Evolutionary conservation across 2,113 vertebrate species (phyloP), one percentile per base, ranked within the genome.

Genomic region (Falcunculus frontatus): DNA sequence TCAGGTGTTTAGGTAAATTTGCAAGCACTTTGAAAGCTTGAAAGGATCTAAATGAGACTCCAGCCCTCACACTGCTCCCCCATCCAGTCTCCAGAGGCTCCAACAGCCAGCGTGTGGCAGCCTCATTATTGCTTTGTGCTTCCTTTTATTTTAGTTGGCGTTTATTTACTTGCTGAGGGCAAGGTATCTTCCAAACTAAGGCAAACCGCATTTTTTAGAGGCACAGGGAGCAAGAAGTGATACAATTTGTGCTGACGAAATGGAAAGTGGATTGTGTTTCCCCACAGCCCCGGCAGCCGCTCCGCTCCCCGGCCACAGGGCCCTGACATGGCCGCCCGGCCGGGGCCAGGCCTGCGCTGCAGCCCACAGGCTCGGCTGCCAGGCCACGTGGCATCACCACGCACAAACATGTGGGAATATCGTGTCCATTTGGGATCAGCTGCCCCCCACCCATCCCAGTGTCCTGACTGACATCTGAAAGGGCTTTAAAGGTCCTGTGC

Each of bases 91-190:
- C 70, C 2, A 29, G 65, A 68, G 75, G 53, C 84, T 90, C 69
- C 41, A 2, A 39, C 50, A 72, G 78, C 78, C n/a, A 2, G 62
- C 11, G 0, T 19, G 29, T 44, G 90, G 78, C 92, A 87, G 57
- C 70, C 75, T 91, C 95, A 27, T 82, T 53, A 91, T 76, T 96
- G 90, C 80, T 94, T 57, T 85, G 75, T 69, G 74, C 90, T 91
- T 83, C 82, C 65, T 87, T 82, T 89, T 96, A 87, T 96, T 97
- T 97, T 89, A 42, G 44, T 94, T 96, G 96, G 96, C 92, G 3
- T 94, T 97, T 97, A 94, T 95, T 96, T 95, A 94, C 82, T 87
- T 72, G 82, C 95, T 96, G 95, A 96, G 95, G 87, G 87, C 82
- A 91, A 94, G 94, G 90, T 87, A 97, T 86, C 75, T 84, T 97